Conservation (phyloP, 2,113 vertebrate species). For the Vidua macroura region DNA sequence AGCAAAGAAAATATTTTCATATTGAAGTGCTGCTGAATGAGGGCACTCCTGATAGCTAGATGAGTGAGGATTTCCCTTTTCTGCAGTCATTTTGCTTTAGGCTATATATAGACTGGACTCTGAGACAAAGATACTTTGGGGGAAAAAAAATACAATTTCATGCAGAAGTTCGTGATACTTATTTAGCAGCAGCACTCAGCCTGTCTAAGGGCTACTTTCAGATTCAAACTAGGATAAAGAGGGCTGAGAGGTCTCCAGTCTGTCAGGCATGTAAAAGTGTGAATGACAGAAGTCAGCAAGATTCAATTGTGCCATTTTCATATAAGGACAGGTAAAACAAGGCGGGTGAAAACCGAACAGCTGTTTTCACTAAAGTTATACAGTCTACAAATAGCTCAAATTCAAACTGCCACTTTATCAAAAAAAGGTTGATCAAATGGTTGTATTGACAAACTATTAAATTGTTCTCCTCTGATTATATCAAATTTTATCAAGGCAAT, state of each 20-base stretch:
- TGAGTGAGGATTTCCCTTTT: not conserved
- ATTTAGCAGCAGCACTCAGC: not conserved
- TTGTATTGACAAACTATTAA: not conserved
- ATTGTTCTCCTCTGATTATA: not conserved
- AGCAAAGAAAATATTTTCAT: not conserved
- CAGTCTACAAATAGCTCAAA: not conserved
- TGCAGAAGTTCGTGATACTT: not conserved
- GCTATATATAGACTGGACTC: not conserved
- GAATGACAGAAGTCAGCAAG: not conserved
- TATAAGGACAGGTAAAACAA: not conserved
- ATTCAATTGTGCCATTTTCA: not conserved
- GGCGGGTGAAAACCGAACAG: not conserved
- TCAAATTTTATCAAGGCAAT: not conserved
- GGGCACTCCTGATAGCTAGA: not conserved
- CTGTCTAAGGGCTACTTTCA: not conserved
- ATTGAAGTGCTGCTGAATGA: not conserved
- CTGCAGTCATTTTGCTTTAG: not conserved
- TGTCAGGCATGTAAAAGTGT: not conserved
- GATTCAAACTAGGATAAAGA: not conserved
- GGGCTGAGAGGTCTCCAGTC: not conserved
- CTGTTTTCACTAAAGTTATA: not conserved
- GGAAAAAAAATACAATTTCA: not conserved
- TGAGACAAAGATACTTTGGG: not conserved
- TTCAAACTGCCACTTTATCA: not conserved
- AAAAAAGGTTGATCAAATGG: not conserved